Evolutionary conservation across 2,888 invertebrate genomes (phyloP).

Genomic region (Sinopyrophorus schimmeli): DNA sequence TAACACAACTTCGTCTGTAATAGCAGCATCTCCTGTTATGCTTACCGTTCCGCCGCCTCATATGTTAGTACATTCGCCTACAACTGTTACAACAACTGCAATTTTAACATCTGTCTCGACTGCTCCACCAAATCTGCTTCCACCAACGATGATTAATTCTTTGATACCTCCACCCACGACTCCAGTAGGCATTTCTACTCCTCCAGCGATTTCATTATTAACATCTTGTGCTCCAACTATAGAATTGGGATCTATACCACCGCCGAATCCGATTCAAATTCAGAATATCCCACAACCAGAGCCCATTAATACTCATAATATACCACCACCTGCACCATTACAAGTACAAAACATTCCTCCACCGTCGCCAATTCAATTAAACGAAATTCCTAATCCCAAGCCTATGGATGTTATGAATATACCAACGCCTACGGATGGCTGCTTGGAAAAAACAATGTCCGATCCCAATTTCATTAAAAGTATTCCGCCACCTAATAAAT

Average conservation of each 20-base stretch:
- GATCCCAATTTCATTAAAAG: slow-evolving; percentile 53
- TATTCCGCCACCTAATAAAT: slow-evolving; percentile 55
- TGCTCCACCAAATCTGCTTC: slow-evolving; percentile 48
- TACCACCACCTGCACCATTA: slow-evolving; percentile 55
- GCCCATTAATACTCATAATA: slow-evolving; percentile 58
- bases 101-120: slow-evolving; percentile 35
- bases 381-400: slow-evolving; percentile 65
- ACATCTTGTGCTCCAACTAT: slow-evolving; percentile 49
- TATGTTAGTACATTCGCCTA: slow-evolving; percentile 29
- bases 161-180: slow-evolving; percentile 21
- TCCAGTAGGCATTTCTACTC: slow-evolving; percentile 15
- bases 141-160: slow-evolving; percentile 38
- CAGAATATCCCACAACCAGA: slow-evolving; percentile 59
- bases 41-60: slow-evolving; percentile 53
- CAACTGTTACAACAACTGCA: slow-evolving; percentile 25
- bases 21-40: slow-evolving; percentile 50
- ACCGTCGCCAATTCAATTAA: slow-evolving; percentile 63
- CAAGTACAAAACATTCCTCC: slow-evolving; percentile 66
- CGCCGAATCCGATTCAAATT: slow-evolving; percentile 55
- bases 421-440: slow-evolving; percentile 55
- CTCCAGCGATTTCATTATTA: slow-evolving; percentile 31
- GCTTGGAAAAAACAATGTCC: slow-evolving; percentile 42
- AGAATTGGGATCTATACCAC: slow-evolving; percentile 53
- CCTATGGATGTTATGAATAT: slow-evolving; percentile 64
- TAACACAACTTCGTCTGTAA: slow-evolving; percentile 41